A percentile compares a stretch with the other conserved stretches of the same genome.
Conservation (phyloP, 2,888 invertebrate genomes). For the Drosophila vallismaia region DNA sequence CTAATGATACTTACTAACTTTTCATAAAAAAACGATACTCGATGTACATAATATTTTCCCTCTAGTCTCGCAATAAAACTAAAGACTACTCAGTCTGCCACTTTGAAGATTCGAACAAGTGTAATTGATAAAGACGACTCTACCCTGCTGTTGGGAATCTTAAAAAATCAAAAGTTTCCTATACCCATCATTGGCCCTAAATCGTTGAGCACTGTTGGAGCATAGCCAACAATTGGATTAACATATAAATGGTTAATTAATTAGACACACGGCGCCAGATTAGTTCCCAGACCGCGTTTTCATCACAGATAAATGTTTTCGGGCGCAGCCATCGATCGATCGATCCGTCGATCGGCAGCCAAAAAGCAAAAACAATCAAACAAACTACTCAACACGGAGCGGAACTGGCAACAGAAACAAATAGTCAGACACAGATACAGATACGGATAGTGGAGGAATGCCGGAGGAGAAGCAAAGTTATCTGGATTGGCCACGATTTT, state of each 20-base stretch:
- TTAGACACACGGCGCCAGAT: conserved; percentile 73
- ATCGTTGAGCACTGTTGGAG: conserved; percentile 26
- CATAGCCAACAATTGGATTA: conserved; percentile 65
- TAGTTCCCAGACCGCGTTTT: conserved; percentile 60
- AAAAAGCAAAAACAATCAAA: conserved; percentile 68
- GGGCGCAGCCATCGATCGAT: conserved; percentile 49
- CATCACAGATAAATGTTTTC: conserved; percentile 47
- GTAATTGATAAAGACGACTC: conserved; percentile 1
- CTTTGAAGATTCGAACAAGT: conserved; percentile 7
- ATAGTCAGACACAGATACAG: conserved; percentile 23
- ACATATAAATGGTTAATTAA: conserved; percentile 78
- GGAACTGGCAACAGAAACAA: conserved; percentile 45
- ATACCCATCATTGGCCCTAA: not conserved
- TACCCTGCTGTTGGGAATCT: conserved; percentile 53
- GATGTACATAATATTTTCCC: not conserved
- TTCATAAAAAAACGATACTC: not conserved
- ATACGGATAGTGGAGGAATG: conserved; percentile 18
- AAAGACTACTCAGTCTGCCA: not conserved
- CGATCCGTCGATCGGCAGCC: conserved; percentile 49
- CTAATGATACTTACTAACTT: not conserved
- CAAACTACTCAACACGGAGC: conserved; percentile 73
- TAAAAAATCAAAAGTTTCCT: not conserved
- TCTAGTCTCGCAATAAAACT: not conserved
- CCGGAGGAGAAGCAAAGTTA: conserved; percentile 10
- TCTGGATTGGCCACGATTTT: conserved; percentile 56